Conservation (phyloP, 1,140 invertebrate species). For the Anastatus disparis region DNA sequence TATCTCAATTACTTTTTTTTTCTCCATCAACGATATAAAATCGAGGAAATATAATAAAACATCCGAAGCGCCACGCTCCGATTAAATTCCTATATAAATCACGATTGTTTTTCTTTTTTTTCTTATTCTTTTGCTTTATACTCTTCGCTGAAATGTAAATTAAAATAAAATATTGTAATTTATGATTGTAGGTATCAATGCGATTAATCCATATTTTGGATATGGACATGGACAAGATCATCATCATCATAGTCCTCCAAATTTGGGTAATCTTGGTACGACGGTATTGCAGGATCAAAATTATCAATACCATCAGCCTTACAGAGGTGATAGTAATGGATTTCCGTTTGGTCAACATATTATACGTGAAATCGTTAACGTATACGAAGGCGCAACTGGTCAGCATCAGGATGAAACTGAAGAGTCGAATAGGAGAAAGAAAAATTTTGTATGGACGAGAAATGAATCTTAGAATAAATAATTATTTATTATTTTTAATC, state of each 20-base stretch:
- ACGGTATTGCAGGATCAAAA: not conserved
- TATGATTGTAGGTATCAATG: slow-evolving; percentile 6
- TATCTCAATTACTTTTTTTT: no score
- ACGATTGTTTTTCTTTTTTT: slow-evolving; percentile 1
- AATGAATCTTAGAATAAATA: slow-evolving; percentile 15
- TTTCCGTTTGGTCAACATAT: slow-evolving; percentile 59
- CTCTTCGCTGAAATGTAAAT: no score
- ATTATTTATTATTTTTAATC: no score
- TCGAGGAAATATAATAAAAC: no score
- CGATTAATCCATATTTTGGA: not conserved
- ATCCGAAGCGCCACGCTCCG: slow-evolving; percentile 22
- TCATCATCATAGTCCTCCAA: slow-evolving; percentile 45
- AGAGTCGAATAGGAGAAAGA: slow-evolving; percentile 43
- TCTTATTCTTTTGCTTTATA: no score
- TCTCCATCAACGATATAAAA: no score
- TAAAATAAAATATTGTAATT: no score
- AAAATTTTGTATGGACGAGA: slow-evolving; percentile 57
- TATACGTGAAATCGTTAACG: slow-evolving; percentile 60
- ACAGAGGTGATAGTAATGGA: slow-evolving; percentile 39
- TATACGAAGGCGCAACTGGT: slow-evolving; percentile 53
- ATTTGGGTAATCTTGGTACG: slow-evolving; percentile 40
- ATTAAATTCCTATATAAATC: slow-evolving; percentile 2
- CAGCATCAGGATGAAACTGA: slow-evolving; percentile 25
- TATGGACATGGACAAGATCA: slow-evolving; percentile 34
- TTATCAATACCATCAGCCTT: slow-evolving; percentile 41